Conservation (phyloP, 2,797 vertebrate genomes). For the Hapalemur alaotrensis region DNA sequence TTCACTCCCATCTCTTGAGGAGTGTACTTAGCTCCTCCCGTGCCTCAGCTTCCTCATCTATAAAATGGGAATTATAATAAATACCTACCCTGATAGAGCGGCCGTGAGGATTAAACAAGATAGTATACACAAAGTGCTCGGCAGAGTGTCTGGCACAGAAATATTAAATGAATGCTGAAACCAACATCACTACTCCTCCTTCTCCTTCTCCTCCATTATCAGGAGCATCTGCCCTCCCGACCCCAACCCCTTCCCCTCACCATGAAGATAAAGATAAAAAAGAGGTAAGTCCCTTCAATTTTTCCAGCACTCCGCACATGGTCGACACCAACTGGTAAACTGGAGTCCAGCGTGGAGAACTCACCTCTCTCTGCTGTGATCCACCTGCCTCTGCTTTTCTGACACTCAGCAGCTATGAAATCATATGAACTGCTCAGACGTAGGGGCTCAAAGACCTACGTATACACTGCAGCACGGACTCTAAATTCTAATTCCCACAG, state of each 20-base stretch:
- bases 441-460: not conserved
- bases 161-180: not conserved
- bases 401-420: not conserved
- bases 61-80: not conserved
- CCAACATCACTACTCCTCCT: too few species aligned
- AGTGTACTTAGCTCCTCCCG: not conserved
- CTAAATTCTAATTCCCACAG: conserved; percentile 23
- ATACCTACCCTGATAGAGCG: not conserved
- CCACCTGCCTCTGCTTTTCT: not conserved
- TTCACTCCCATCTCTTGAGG: not conserved
- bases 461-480: not conserved
- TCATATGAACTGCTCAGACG: not conserved
- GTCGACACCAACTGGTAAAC: not conserved
- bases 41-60: not conserved
- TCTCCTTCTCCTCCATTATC: not conserved
- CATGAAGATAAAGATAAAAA: not conserved
- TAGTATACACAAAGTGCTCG: accelerated
- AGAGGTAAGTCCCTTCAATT: not conserved
- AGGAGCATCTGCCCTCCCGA: not conserved
- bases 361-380: not conserved
- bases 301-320: not conserved
- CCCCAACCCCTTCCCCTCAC: not conserved
- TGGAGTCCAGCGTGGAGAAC: not conserved
- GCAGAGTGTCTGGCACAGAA: not conserved
- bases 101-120: not conserved